Percentiles rank a stretch among this genome's conserved stretches.
Conservation (phyloP, 2,888 invertebrate species). For the Sinopyrophorus schimmeli region DNA sequence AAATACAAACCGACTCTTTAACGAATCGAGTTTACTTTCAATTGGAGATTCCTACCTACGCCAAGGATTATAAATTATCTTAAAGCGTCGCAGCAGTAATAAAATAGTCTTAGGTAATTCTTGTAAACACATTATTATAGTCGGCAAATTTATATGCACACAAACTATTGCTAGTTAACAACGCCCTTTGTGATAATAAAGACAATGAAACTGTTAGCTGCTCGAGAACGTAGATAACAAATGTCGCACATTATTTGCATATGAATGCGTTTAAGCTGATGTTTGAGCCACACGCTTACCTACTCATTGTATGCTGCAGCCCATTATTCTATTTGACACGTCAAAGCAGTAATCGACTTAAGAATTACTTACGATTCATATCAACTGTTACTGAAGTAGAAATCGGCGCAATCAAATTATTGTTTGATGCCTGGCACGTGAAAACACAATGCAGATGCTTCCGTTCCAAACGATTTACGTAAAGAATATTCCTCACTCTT, state of each 20-base stretch:
- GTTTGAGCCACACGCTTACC: conserved; percentile 16
- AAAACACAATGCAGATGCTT: conserved; percentile 67
- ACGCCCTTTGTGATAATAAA: conserved; percentile 14
- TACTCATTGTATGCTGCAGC: conserved; percentile 11
- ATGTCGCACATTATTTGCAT: conserved; percentile 24
- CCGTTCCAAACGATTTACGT: conserved; percentile 67
- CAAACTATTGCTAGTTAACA: conserved; percentile 6
- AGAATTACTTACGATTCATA: conserved; percentile 67
- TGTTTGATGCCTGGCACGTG: conserved; percentile 74
- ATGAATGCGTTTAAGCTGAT: conserved; percentile 21
- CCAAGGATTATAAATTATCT: too few species aligned
- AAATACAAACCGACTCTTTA: too few species aligned
- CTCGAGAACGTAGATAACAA: conserved; percentile 22
- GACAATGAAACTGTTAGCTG: conserved; percentile 21
- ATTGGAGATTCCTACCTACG: too few species aligned
- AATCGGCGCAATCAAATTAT: conserved; percentile 68
- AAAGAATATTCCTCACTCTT: conserved; percentile 68
- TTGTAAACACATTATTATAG: conserved; percentile 5
- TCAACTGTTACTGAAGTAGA: conserved; percentile 67
- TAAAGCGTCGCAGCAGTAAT: too few species aligned
- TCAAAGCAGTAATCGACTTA: neutral
- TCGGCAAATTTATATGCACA: conserved; percentile 9
- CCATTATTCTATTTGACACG: conserved; percentile 11
- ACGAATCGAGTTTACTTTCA: too few species aligned
- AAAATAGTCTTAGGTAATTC: conserved; percentile 8